phyloP scores from a whole-genome alignment of 2,797 vertebrate genomes.

The Phataginus tetradactyla region DNA sequence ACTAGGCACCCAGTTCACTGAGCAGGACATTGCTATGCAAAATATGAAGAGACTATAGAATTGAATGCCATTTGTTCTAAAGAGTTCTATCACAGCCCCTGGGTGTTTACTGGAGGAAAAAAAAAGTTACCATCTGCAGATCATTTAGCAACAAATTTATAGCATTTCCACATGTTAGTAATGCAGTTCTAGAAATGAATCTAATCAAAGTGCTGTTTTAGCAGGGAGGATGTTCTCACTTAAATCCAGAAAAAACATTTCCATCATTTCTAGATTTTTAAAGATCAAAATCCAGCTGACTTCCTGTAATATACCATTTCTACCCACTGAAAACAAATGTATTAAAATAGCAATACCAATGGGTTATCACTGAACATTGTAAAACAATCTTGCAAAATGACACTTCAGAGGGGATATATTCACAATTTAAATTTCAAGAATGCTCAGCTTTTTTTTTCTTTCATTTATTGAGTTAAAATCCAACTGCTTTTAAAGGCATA shows the following conservation, averaged over 20 bases:
- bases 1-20: not conserved
- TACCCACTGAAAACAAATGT: not conserved
- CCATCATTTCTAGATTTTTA: slow-evolving; percentile 44
- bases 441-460: not conserved
- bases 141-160: slow-evolving; percentile 61
- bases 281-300: slow-evolving; percentile 51
- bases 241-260: slow-evolving; percentile 42
- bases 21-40: not conserved
- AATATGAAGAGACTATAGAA: not conserved
- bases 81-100: not conserved
- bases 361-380: not conserved
- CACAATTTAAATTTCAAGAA: slow-evolving; percentile 24
- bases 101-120: slow-evolving; percentile 15
- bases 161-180: slow-evolving; percentile 62
- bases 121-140: slow-evolving; percentile 40
- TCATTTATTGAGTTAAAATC: slow-evolving; percentile 40
- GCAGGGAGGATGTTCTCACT: slow-evolving; percentile 7
- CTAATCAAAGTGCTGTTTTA: slow-evolving; percentile 60
- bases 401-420: not conserved
- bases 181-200: slow-evolving; percentile 54
- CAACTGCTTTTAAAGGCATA: slow-evolving; percentile 24
- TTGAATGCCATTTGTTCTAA: slow-evolving; percentile 28
- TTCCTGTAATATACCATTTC: slow-evolving; percentile 5
- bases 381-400: not conserved
- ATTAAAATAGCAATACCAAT: not conserved